These are phyloP conservation scores for Epinotia nisella DNA, from an alignment of 2,888 invertebrate species.

Conservation along the genomic window DNA sequence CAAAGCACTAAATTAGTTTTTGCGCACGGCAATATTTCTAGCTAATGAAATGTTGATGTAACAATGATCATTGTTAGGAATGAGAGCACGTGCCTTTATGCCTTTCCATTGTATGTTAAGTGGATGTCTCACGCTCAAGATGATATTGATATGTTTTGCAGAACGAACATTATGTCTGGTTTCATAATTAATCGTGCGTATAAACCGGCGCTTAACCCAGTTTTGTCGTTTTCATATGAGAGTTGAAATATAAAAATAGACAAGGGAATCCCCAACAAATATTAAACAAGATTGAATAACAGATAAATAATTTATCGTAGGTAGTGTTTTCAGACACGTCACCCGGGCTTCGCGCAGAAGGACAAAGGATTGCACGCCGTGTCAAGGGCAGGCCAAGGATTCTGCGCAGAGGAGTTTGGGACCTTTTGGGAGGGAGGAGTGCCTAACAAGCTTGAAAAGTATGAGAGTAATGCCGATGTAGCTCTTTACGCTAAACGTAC, in stretches of 20 bases:
- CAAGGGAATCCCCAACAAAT: neutral
- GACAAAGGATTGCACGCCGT: conserved; percentile 71
- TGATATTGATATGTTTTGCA: conserved; percentile 44
- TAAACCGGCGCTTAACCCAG: conserved; percentile 18
- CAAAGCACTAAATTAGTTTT: conserved; percentile 29
- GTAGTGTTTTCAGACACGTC: conserved; percentile 21
- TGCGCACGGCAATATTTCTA: conserved; percentile 39
- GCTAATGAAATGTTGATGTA: conserved; percentile 57
- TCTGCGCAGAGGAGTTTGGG: conserved; percentile 70
- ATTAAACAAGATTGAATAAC: conserved; percentile 6
- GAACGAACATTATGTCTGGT: conserved; percentile 36
- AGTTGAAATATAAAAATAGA: neutral
- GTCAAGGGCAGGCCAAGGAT: conserved; percentile 82
- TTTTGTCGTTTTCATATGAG: conserved; percentile 15
- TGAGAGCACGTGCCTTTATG: conserved; percentile 75
- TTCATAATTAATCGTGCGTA: conserved; percentile 31
- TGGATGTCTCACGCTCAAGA: conserved; percentile 60
- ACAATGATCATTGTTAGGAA: conserved; percentile 75
- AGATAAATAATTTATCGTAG: conserved; percentile 7
- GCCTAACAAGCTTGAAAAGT: conserved; percentile 3
- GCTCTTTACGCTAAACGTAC: neutral
- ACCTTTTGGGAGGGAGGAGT: conserved; percentile 47
- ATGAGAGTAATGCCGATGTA: neutral
- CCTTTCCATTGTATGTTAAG: conserved; percentile 77
- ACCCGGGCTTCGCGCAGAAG: conserved; percentile 53